Percentiles rank a stretch among this genome's conserved stretches.
These are phyloP conservation scores for Leptinotarsa haldemani DNA, from an alignment of 2,888 invertebrate genomes.

Conservation along the genomic window DNA sequence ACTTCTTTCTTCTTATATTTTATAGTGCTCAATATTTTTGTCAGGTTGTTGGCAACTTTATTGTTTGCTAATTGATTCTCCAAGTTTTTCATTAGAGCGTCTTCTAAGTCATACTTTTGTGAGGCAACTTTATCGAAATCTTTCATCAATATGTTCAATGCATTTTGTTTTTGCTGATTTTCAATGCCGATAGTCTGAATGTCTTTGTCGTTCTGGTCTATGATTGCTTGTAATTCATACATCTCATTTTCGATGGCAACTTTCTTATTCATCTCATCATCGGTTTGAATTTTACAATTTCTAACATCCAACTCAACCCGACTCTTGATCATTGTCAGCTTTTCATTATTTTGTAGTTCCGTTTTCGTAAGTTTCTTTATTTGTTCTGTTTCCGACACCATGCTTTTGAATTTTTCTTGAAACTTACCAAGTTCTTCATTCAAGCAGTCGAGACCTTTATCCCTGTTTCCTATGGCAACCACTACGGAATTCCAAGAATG, in stretches of 20 bases:
- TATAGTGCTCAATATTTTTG: conserved; percentile 32
- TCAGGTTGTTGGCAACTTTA: conserved; percentile 43
- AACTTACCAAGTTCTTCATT: conserved; percentile 68
- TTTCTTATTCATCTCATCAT: conserved; percentile 69
- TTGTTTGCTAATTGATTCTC: conserved; percentile 46
- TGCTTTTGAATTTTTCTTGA: conserved; percentile 60
- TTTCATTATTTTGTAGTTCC: conserved; percentile 77
- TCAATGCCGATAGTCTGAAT: conserved; percentile 67
- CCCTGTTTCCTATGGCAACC: conserved; percentile 76
- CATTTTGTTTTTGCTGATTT: conserved; percentile 44
- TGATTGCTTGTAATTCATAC: conserved; percentile 69
- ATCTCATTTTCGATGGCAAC: conserved; percentile 69
- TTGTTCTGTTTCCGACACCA: conserved; percentile 71
- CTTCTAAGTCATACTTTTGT: conserved; percentile 74
- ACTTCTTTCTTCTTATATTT: conserved; percentile 66
- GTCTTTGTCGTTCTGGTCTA: conserved; percentile 69
- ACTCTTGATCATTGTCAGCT: conserved; percentile 71
- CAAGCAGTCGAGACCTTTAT: conserved; percentile 74
- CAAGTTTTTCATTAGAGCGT: conserved; percentile 60
- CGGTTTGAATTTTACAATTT: conserved; percentile 65
- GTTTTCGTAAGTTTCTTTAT: conserved; percentile 74
- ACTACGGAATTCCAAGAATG: conserved; percentile 82
- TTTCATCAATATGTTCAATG: conserved; percentile 47
- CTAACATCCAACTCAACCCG: conserved; percentile 71
- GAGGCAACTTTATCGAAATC: conserved; percentile 68